Evolutionary conservation across 2,113 vertebrate genomes (phyloP).

Genomic region (Uropsilus gracilis): DNA sequence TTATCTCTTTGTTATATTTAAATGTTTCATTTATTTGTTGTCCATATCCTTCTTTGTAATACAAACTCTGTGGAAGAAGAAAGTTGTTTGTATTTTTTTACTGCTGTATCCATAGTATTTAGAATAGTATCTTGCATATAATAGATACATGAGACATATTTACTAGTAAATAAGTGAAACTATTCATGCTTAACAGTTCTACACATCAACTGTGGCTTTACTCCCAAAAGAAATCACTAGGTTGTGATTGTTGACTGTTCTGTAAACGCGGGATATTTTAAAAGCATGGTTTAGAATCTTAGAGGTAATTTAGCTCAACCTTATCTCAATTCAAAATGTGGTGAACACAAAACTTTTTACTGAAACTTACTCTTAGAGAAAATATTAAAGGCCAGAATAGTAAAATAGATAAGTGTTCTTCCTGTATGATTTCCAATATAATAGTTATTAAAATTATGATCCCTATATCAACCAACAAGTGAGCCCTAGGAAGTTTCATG

Average conservation of each 20-base stretch:
- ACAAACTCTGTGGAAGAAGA: background rate
- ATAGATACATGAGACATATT: conserved; percentile 27
- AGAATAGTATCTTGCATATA: background rate
- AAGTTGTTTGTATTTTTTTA: background rate
- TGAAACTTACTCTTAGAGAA: conserved; percentile 37
- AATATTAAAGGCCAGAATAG: conserved; percentile 15
- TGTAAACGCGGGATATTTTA: conserved; percentile 12
- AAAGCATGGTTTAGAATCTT: conserved; percentile 38
- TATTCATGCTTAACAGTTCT: conserved; percentile 23
- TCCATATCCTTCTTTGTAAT: background rate
- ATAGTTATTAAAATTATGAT: background rate
- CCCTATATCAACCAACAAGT: background rate
- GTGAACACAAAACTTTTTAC: background rate
- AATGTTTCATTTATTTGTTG: background rate
- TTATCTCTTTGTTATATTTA: background rate
- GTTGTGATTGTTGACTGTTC: conserved; percentile 20
- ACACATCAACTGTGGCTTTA: background rate
- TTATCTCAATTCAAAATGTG: conserved; percentile 42
- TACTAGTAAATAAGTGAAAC: background rate
- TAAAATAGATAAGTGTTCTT: background rate
- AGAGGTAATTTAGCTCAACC: conserved; percentile 4
- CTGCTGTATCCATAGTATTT: background rate
- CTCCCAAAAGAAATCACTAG: background rate
- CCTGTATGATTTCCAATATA: conserved; percentile 23
- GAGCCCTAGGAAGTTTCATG: background rate